These are phyloP conservation scores for Parauchenoglanis punctatus DNA, from an alignment of 2,797 vertebrate genomes.

Conservation along the genomic window DNA sequence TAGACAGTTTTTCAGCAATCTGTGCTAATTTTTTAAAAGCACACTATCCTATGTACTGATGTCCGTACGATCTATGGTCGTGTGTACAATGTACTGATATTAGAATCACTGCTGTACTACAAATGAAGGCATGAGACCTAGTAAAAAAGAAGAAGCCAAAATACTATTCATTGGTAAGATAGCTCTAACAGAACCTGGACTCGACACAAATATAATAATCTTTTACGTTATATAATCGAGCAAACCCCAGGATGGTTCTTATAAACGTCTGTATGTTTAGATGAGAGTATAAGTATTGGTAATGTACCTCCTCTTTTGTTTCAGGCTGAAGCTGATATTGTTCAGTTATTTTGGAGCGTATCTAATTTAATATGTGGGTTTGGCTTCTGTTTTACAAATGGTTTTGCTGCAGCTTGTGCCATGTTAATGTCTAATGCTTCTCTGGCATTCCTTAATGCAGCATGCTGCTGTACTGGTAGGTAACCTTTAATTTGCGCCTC, in stretches of 20 bases:
- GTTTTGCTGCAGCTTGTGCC: conserved; percentile 51
- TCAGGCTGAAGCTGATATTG: not conserved
- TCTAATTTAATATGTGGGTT: not conserved
- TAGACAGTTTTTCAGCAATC: not conserved
- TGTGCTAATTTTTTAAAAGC: not conserved
- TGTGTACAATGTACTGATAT: not conserved
- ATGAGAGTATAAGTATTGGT: not conserved
- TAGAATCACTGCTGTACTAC: not conserved
- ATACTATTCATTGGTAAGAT: not conserved
- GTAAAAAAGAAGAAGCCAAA: not conserved
- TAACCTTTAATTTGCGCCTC: conserved; percentile 69
- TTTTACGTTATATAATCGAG: not conserved
- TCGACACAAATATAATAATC: not conserved
- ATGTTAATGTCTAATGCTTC: conserved; percentile 71
- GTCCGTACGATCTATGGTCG: too few relatives aligned
- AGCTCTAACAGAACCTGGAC: not conserved
- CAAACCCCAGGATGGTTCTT: not conserved
- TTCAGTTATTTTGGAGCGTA: not conserved
- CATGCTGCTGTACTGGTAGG: conserved; percentile 87
- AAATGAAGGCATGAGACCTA: not conserved
- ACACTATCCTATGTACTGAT: not conserved
- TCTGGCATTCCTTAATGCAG: conserved; percentile 79
- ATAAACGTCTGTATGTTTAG: not conserved
- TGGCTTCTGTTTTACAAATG: conserved; percentile 19
- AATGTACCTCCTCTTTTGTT: not conserved